Percentiles rank a stretch among this genome's conserved stretches.
Evolutionary conservation across 1,140 invertebrate species (phyloP).

Genomic region (Trichogramma pretiosum): DNA sequence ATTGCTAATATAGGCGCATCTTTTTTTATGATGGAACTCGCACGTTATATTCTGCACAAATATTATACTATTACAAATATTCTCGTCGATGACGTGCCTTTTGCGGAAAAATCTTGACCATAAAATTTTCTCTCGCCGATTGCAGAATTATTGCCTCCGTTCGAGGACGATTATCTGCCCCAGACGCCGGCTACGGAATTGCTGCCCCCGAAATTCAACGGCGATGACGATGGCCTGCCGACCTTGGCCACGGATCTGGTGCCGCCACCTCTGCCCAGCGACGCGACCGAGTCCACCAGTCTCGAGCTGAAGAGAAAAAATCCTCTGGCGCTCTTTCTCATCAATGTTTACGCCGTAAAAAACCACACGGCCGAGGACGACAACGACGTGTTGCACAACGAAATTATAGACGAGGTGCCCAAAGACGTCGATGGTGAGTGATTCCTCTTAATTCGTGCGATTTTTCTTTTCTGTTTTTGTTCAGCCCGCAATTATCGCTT

Average conservation of each 20-base stretch:
- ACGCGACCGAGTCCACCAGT: slow-evolving; percentile 11
- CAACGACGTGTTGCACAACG: slow-evolving; percentile 23
- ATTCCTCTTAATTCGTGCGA: neutral
- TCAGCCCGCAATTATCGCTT: no score
- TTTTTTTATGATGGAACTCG: no score
- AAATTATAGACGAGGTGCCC: slow-evolving; percentile 20
- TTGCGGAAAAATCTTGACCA: no score
- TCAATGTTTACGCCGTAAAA: slow-evolving; percentile 38
- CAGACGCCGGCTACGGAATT: slow-evolving; percentile 4
- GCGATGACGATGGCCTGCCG: slow-evolving; percentile 11
- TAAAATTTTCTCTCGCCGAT: no score
- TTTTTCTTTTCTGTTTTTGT: no score
- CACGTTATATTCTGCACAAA: no score
- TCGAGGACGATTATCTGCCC: no score
- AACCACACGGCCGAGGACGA: slow-evolving; percentile 27
- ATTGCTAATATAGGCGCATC: no score
- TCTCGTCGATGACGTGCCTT: no score
- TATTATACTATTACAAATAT: no score
- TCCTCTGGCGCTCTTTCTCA: slow-evolving; percentile 29
- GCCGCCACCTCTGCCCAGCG: slow-evolving; percentile 25
- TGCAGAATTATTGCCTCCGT: no score
- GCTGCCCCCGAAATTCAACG: slow-evolving; percentile 5
- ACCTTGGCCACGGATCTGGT: slow-evolving; percentile 32
- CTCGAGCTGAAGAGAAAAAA: slow-evolving; percentile 12
- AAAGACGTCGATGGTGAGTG: slow-evolving; percentile 16